Conservation (phyloP, 2,113 vertebrate species). For the Antechinus flavipes region DNA sequence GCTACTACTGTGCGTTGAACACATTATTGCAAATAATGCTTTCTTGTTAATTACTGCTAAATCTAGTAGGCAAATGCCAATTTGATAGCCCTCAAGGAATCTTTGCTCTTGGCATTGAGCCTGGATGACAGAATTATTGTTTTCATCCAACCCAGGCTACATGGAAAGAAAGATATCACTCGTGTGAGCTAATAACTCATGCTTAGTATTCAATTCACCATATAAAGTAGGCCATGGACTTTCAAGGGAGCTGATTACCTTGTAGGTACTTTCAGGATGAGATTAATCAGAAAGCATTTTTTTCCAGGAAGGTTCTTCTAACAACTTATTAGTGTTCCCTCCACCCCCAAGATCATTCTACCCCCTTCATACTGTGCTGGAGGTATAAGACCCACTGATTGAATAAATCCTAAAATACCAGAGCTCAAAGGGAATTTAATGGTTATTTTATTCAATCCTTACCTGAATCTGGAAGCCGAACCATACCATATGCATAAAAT, state of each 20-base stretch:
- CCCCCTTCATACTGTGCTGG: neutral
- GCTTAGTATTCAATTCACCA: neutral
- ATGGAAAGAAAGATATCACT: constrained; percentile 17
- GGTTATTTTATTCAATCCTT: neutral
- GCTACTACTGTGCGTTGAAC: constrained; percentile 2
- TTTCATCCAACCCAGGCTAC: constrained; percentile 20
- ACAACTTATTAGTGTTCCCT: neutral
- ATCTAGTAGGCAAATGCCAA: constrained; percentile 48
- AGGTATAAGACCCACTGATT: neutral
- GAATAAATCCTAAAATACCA: neutral
- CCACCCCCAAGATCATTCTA: neutral
- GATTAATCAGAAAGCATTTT: neutral
- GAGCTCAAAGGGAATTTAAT: neutral
- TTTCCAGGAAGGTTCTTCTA: neutral
- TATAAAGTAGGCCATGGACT: constrained; percentile 4
- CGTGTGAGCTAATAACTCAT: rapidly evolving
- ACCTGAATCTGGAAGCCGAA: neutral
- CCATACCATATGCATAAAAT: neutral
- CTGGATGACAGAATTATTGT: constrained; percentile 45
- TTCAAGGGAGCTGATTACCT: neutral
- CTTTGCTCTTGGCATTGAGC: constrained; percentile 60
- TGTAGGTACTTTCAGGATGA: neutral
- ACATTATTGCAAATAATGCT: constrained; percentile 56
- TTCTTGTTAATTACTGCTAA: constrained; percentile 64
- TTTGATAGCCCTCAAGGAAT: constrained; percentile 67